A percentile compares a stretch with the other conserved stretches of the same genome.
Evolutionary conservation across 2,797 vertebrate genomes (phyloP).

Genomic region (Borostomias antarcticus): DNA sequence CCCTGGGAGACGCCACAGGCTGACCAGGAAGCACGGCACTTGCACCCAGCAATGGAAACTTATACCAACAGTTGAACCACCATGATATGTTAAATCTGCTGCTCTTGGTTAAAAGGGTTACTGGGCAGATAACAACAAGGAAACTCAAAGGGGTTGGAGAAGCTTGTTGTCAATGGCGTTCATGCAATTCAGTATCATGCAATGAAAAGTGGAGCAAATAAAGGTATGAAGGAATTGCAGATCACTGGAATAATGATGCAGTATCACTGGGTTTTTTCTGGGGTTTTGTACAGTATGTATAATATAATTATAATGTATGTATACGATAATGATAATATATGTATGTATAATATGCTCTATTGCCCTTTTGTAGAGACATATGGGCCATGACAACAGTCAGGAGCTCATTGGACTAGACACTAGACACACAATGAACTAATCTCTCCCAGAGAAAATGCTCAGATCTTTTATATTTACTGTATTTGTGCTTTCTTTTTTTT

Average conservation of each 20-base stretch:
- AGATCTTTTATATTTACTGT: background rate
- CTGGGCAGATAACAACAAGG: constrained; percentile 24
- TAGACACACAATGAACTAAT: background rate
- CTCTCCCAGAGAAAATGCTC: background rate
- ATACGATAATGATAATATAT: background rate
- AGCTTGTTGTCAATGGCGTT: constrained; percentile 43
- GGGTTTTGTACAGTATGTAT: too few relatives aligned
- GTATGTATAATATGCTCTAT: too few relatives aligned
- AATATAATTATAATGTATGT: background rate
- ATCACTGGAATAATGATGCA: constrained; percentile 66
- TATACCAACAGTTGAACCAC: constrained; percentile 5
- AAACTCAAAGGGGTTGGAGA: constrained; percentile 24
- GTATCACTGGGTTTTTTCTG: constrained; percentile 49
- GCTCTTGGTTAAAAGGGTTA: constrained; percentile 1
- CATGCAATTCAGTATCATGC: constrained; percentile 68
- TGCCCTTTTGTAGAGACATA: background rate
- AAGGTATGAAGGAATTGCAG: constrained; percentile 30
- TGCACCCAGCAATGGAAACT: constrained; percentile 20
- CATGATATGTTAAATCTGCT: constrained; percentile 10
- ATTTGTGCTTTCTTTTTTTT: background rate
- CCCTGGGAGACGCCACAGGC: constrained; percentile 10
- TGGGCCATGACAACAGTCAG: background rate
- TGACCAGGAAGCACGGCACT: constrained; percentile 16
- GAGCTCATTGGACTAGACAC: background rate
- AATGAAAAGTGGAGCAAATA: constrained; percentile 39